Base-by-base conservation (phyloP, 2,797 vertebrate species). In the Denticeps clupeoides region DNA sequence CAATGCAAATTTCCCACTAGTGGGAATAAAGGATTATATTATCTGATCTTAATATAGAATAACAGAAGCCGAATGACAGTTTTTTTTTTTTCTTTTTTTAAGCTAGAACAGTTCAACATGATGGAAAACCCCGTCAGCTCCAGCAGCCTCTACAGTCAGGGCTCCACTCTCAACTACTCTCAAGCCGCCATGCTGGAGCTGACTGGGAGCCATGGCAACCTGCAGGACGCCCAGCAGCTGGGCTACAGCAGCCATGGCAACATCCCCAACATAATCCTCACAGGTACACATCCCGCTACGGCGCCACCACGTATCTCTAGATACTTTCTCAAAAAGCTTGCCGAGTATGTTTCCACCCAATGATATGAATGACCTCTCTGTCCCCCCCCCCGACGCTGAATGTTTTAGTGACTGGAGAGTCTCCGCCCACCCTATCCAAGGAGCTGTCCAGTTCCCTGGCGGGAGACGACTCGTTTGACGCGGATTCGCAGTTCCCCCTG, bases 341-440 rank as follows among this genome's bases (percentile, higher is more conserved):
- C n/a, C n/a, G n/a, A n/a, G n/a, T n/a, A n/a, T n/a, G n/a, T n/a
- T n/a, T n/a, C n/a, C n/a, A n/a, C n/a, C n/a, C n/a, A n/a, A n/a
- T n/a, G n/a, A n/a, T n/a, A n/a, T n/a, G n/a, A n/a, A n/a, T n/a
- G n/a, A n/a, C n/a, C n/a, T n/a, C n/a, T n/a, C n/a, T n/a, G n/a
- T n/a, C n/a, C n/a, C n/a, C n/a, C n/a, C n/a, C n/a, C n/a, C n/a
- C n/a, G n/a, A n/a, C n/a, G n/a, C n/a, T n/a, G n/a, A n/a, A n/a
- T n/a, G n/a, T n/a, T n/a, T 37, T 73, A 97, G 93, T 96, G 74
- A 96, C 92, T 5, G 81, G 81, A 23, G 95, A 99, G 68, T 97
- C 95, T 31, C 93, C 95, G 1, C 95, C 95, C n/a, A 97, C 92
- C 73, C 84, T 97, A 71, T 97, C 95, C 61, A 99, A 99, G 80